A percentile compares a stretch with the other conserved stretches of the same genome.
Evolutionary conservation across 2,113 vertebrate species (phyloP).

Genomic region (Catharus bicknelli): DNA sequence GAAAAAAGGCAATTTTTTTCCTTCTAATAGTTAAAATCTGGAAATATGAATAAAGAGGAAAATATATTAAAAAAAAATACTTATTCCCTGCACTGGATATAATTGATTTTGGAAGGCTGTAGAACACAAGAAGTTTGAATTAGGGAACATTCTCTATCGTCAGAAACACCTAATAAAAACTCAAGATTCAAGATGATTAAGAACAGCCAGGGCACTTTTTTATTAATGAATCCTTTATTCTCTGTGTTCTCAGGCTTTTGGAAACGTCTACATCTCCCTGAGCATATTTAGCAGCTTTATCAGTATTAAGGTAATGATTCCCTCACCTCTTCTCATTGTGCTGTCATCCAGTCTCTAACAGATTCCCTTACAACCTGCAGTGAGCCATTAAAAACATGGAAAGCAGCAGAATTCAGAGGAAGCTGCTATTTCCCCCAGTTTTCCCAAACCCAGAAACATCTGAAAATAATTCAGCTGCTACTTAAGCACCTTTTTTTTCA

Average conservation of each 20-base stretch:
- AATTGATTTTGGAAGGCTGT: neutral
- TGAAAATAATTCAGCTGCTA: neutral
- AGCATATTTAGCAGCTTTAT: constrained; percentile 46
- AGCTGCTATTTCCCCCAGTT: neutral
- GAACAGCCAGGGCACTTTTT: neutral
- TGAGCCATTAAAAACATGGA: neutral
- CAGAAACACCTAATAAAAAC: constrained; percentile 12
- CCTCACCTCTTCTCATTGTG: neutral
- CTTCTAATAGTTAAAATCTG: neutral
- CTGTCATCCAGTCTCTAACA: neutral
- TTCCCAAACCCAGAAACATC: neutral
- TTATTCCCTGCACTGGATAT: neutral
- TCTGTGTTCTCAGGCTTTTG: constrained; percentile 6
- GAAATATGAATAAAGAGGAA: neutral
- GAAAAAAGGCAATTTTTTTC: neutral
- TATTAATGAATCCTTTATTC: constrained; percentile 15
- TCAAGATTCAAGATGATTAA: constrained; percentile 24
- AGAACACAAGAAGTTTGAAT: neutral
- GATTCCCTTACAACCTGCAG: neutral
- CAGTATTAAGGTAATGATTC: constrained; percentile 37
- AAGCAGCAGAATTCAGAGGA: neutral
- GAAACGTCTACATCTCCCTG: constrained; percentile 35
- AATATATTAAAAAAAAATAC: neutral
- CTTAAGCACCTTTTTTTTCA: neutral
- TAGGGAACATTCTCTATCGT: neutral